Conservation (phyloP, 92 coral and sea anemone species). For the Umimayanthus kanabou region DNA sequence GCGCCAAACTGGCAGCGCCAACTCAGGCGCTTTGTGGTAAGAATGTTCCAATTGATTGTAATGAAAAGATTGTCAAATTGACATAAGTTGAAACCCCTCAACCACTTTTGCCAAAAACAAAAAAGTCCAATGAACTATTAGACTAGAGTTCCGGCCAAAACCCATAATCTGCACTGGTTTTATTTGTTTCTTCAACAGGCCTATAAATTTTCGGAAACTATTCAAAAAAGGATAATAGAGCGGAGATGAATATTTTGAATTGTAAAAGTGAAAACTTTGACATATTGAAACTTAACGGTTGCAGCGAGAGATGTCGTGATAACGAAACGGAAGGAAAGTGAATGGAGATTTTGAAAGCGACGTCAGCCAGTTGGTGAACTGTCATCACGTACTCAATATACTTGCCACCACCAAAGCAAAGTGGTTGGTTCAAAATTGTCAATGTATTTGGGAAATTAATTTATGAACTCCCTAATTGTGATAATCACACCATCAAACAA, state of each 20-base stretch:
- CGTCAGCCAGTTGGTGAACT: not conserved
- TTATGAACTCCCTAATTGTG: not conserved
- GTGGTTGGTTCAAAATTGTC: too few species aligned
- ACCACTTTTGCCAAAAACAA: not conserved
- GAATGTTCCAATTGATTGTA: not conserved
- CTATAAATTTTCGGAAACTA: not conserved
- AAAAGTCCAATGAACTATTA: too few species aligned
- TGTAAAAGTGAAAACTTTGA: not conserved
- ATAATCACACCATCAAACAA: not conserved
- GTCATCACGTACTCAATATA: not conserved
- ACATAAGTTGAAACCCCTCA: not conserved
- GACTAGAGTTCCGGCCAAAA: too few species aligned
- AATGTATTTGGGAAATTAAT: not conserved
- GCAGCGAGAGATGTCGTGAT: constrained; percentile 1
- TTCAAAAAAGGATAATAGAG: too few species aligned
- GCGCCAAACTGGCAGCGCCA: constrained; percentile 4
- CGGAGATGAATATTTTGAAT: too few species aligned
- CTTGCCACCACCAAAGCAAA: not conserved
- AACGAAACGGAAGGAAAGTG: not conserved
- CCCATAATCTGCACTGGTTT: not conserved
- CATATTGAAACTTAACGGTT: too few species aligned
- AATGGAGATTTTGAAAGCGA: not conserved
- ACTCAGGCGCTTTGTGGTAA: not conserved
- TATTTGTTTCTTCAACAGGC: not conserved
- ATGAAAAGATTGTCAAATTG: too few species aligned